Evolutionary conservation across 2,113 vertebrate species (phyloP).

Genomic region (Etheostoma spectabile): DNA sequence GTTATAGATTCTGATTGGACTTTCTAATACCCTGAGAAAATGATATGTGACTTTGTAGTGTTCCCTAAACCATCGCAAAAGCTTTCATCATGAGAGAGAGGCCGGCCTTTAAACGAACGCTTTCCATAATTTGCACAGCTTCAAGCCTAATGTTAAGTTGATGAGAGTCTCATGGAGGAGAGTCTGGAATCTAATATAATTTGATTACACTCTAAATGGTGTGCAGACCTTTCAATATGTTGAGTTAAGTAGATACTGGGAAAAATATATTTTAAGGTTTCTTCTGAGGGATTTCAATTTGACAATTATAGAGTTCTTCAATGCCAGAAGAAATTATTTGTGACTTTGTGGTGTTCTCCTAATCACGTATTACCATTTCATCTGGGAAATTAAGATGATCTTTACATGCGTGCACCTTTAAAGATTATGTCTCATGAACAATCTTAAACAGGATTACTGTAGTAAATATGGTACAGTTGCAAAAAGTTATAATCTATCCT

Average conservation of each 20-base stretch:
- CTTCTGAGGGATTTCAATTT: slow-evolving; percentile 51
- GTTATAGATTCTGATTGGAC: slow-evolving; percentile 58
- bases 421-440: not conserved
- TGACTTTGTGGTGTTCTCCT: not conserved
- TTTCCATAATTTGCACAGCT: slow-evolving; percentile 60
- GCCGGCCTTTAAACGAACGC: slow-evolving; percentile 32
- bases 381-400: not conserved
- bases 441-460: not conserved
- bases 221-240: slow-evolving; percentile 62
- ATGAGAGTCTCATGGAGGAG: slow-evolving; percentile 54
- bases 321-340: slow-evolving; percentile 10
- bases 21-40: slow-evolving; percentile 47
- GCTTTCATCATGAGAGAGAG: slow-evolving; percentile 51
- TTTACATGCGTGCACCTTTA: no score
- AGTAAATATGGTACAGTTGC: not conserved
- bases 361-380: slow-evolving; percentile 9
- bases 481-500: no score
- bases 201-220: slow-evolving; percentile 68
- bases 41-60: slow-evolving; percentile 55
- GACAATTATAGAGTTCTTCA: slow-evolving; percentile 28
- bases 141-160: slow-evolving; percentile 60
- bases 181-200: slow-evolving; percentile 61
- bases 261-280: slow-evolving; percentile 59
- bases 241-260: slow-evolving; percentile 53
- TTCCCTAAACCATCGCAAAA: slow-evolving; percentile 41